Evolutionary conservation across 1,140 invertebrate species (phyloP), one percentile per base, ranked within the genome.

Genomic region (Leptoteleia sp.): DNA sequence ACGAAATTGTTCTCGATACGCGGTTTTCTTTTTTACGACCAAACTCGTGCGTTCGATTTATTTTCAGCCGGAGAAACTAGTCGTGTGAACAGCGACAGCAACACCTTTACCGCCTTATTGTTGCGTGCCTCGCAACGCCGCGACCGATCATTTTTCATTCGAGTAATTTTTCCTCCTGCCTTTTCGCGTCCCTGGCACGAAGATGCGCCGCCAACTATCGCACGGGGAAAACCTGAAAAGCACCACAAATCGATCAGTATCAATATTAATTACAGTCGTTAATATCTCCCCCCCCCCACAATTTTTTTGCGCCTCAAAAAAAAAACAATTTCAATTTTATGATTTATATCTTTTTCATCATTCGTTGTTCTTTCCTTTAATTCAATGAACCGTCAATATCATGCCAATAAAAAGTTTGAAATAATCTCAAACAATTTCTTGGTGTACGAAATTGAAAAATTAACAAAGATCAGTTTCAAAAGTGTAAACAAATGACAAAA

Each of bases 11-110:
- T 75, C 71, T 45, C 61, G 52, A 43, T 67, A 38, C 45, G 37
- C 61, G 33, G 72, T 76, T 75, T 73, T 67, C 61, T 57, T 75
- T 75, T 75, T 73, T 73, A 75, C 71, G 71, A 75, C 50, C 16
- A 35, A 65, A 64, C 48, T 48, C 38, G 54, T 38, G 57, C 68
- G 48, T 72, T 62, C 57, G 48, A 72, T 72, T 72, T 72, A 61
- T 72, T 62, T 62, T 47, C 55, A 62, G 47, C 38, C 38, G 48
- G 68, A 72, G 68, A 72, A 72, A 72, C 68, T 72, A 62, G 47
- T 62, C 68, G 68, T 72, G 68, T 47, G 68, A 72, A 72, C 16
- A 61, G 33, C 45, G 35, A 64, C 57, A 55, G 31, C 57, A 62
- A 61, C 68, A 50, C 38, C 35, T 72, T 61, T 73, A 73, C 40